Percentiles rank a stretch among this genome's conserved stretches.
Evolutionary conservation across 2,888 invertebrate species (phyloP).

Genomic region (Apodemia hepburni): DNA sequence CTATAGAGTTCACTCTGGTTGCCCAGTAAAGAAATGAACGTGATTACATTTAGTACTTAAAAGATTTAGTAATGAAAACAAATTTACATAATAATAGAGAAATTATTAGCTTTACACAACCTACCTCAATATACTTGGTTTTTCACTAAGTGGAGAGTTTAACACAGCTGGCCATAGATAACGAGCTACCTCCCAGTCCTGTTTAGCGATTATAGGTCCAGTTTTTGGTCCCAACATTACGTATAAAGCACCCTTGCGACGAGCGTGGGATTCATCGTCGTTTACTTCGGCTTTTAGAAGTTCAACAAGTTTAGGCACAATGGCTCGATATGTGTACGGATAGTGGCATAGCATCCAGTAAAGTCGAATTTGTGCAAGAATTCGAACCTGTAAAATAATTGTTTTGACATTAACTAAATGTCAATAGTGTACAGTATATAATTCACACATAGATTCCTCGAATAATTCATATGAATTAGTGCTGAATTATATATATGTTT

Average conservation of each 20-base stretch:
- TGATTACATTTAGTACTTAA: neutral
- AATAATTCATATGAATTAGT: no score
- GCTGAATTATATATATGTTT: no score
- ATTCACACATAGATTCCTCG: no score
- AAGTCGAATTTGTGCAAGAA: slow-evolving; percentile 83
- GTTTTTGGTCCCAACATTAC: slow-evolving; percentile 85
- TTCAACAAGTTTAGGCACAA: slow-evolving; percentile 82
- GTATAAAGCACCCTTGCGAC: slow-evolving; percentile 85
- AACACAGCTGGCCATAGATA: slow-evolving; percentile 90
- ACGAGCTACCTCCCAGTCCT: slow-evolving; percentile 87
- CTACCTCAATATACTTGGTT: slow-evolving; percentile 86
- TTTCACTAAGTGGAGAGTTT: slow-evolving; percentile 90
- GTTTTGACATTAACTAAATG: neutral
- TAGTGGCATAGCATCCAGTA: slow-evolving; percentile 82
- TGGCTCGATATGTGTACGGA: slow-evolving; percentile 84
- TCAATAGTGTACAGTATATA: no score
- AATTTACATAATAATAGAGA: neutral
- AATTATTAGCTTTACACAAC: neutral
- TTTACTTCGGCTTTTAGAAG: slow-evolving; percentile 72
- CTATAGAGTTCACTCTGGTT: no score
- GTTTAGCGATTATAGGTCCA: slow-evolving; percentile 83
- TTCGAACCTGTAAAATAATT: slow-evolving; percentile 69
- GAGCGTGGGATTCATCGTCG: slow-evolving; percentile 73
- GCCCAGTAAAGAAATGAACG: neutral
- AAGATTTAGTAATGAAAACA: neutral